These are phyloP conservation scores for Polietes domitor DNA, from an alignment of 2,888 invertebrate genomes.

Conservation along the genomic window DNA sequence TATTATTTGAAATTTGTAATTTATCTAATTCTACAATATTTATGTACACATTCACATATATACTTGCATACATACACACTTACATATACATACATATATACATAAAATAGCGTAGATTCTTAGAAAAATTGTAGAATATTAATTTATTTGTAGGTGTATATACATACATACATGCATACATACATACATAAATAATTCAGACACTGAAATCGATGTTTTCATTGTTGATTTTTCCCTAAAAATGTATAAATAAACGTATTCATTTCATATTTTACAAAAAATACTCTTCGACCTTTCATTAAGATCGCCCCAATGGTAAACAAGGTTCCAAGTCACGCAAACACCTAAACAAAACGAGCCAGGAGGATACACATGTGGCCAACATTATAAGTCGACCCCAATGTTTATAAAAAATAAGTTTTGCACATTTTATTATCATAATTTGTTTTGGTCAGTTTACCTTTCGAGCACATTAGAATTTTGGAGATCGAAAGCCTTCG, in stretches of 20 bases:
- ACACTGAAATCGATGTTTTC: constrained; percentile 40
- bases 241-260: constrained; percentile 64
- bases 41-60: constrained; percentile 18
- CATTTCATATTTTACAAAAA: constrained; percentile 55
- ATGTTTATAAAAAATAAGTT: no score
- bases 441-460: no score
- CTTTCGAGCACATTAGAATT: no score
- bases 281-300: background rate
- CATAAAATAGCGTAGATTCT: constrained; percentile 43
- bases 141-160: constrained; percentile 50
- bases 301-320: no score
- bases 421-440: no score
- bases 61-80: constrained; percentile 4
- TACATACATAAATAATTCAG: constrained; percentile 9
- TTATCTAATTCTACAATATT: constrained; percentile 5
- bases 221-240: constrained; percentile 37
- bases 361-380: no score
- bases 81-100: constrained; percentile 5
- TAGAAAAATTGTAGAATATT: constrained; percentile 62
- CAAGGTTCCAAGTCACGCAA: no score
- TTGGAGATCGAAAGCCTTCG: no score
- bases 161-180: no score
- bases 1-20: constrained; percentile 25
- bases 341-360: no score
- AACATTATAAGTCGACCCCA: no score